Base-by-base conservation (phyloP, 1,140 invertebrate species). In the Dendroctonus ponderosae region DNA sequence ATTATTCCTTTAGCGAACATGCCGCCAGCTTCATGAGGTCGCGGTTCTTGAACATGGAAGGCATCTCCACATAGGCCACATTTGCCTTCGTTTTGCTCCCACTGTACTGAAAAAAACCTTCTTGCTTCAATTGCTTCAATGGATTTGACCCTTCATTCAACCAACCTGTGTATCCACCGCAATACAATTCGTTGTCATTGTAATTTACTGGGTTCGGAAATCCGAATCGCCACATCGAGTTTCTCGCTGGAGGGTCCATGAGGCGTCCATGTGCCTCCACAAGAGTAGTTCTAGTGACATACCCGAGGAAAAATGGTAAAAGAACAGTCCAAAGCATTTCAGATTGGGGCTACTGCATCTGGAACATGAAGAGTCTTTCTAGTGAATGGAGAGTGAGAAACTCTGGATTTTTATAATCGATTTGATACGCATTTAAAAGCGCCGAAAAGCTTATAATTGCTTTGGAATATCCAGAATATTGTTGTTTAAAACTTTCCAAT, bases 171-270 rank as follows among this genome's bases (percentile, higher is more conserved):
- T 91, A 91, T 48, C 94, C 95, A 2, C 95, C 94, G 70, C 86
- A 88, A 74, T 87, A 87, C 6, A 88, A 80, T 73, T 88, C 93
- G 71, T 95, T 97, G 76, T 97, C 95, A 71, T 97, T 94, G 75
- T 96, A 97, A 79, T 97, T 95, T 7, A 94, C 90, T 0, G 93
- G 92, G 81, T 93, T 96, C 2, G 90, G 89, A 80, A 90, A 97
- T 2, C 94, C 94, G 74, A 94, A 92, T 53, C 94, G 82, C 94
- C 94, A 97, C 91, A 95, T 94, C 14, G 89, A 89, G 80, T 96
- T 96, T 14, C 94, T 84, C 0, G 92, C 87, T 1, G 94, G 93
- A 0, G 94, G 94, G 77, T 96, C 91, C 89, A 96, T 93, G 43
- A 92, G 79, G 15, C 90, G 78, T 0, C 90, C 90, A 80, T 97